Base-by-base conservation (phyloP, 2,888 invertebrate genomes). In the Pristionchus exspectatus region DNA sequence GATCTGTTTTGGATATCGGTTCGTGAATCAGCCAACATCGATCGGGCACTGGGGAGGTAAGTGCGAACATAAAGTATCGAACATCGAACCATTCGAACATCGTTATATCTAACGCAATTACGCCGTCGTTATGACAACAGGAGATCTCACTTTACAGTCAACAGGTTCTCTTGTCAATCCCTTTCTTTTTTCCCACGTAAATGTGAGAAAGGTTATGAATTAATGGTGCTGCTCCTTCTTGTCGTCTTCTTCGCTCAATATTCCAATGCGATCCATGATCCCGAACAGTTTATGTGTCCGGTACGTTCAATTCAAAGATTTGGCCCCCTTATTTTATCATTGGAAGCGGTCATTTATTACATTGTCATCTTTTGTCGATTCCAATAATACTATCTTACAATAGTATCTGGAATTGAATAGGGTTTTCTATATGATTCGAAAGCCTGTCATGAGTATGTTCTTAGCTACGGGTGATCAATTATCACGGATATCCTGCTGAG, bases 401-500 rank as follows among this genome's bases (percentile, higher is more conserved):
- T 16, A 12, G 33, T 24, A 21, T 24, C 72, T 72, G 38, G 72
- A 30, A 1, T 33, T 33, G 30, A 12, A 72, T 2, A 21, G 16
- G 1, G 10, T 3, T 27, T 27, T 74, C 24, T 18, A 33, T 33
- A 38, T 21, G 21, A 9, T 69, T 74, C 38, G 33, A 33, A 4
- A 7, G 69, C 9, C n/a, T 16, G 4, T 18, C 18, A 74, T 74
- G 33, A 5, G 16, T 74, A 2, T 0, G 0, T 63, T 93, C 95
- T 90, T 92, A 93, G 93, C 93, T 94, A 1, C 95, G 95, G 91
- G 91, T 96, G 56, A 95, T 95, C 27, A 92, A 91, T n/a, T 95
- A 95, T 91, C 95, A 96, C 91, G 96, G 96, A 21, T 96, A 96
- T 93, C 95, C 95, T 24, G 93, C 95, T 44, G 96, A 96, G 92